Evolutionary conservation across 2,113 vertebrate species (phyloP).

Genomic region (Oryzias melastigma): DNA sequence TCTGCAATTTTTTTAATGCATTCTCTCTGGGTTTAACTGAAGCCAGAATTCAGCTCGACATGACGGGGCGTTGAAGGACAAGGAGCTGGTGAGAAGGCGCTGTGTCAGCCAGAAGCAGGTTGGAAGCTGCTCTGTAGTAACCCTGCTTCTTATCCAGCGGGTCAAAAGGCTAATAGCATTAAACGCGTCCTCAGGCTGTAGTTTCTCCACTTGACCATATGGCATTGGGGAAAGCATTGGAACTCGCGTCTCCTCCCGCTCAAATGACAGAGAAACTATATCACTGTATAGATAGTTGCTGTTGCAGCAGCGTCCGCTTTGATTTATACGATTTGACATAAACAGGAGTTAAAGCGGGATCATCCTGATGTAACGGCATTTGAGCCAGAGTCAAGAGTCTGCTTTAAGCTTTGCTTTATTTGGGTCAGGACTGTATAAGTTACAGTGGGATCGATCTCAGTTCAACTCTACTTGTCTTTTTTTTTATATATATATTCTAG

Average conservation of each 20-base stretch:
- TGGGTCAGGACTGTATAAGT: slow-evolving; percentile 54
- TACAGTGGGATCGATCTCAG: slow-evolving; percentile 33
- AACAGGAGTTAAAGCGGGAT: slow-evolving; percentile 59
- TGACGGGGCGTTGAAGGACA: slow-evolving; percentile 22
- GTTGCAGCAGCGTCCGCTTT: neutral
- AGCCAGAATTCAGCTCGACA: slow-evolving; percentile 36
- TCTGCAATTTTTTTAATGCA: neutral
- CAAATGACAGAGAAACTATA: neutral
- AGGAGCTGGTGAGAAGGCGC: slow-evolving; percentile 18
- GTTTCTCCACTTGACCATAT: slow-evolving; percentile 38
- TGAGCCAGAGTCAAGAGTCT: slow-evolving; percentile 57
- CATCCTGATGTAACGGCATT: slow-evolving; percentile 68
- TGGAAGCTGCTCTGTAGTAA: slow-evolving; percentile 15
- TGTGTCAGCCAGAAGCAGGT: neutral
- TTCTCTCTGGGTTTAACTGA: slow-evolving; percentile 33
- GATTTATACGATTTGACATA: slow-evolving; percentile 35
- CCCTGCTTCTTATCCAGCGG: slow-evolving; percentile 34
- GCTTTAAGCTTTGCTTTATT: slow-evolving; percentile 64
- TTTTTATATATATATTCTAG: neutral
- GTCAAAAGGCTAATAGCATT: slow-evolving; percentile 53
- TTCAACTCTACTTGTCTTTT: neutral
- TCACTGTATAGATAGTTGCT: slow-evolving; percentile 6
- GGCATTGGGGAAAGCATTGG: slow-evolving; percentile 23
- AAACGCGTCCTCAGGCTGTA: slow-evolving; percentile 41
- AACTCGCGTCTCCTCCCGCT: neutral